Evolutionary conservation across 1,140 invertebrate genomes (phyloP).

Genomic region (Drosophila triauraria): DNA sequence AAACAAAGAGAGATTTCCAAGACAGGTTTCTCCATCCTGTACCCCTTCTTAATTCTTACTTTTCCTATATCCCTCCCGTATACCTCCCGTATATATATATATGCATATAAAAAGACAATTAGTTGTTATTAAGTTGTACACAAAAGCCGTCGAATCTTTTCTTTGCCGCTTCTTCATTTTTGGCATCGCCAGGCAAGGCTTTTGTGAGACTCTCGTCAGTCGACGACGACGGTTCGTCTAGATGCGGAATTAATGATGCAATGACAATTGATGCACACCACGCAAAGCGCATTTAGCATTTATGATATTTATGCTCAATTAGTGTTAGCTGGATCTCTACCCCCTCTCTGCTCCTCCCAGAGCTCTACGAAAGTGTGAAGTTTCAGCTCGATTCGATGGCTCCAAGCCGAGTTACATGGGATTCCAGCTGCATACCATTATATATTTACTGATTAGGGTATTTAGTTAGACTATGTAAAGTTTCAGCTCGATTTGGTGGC

Average conservation of each 20-base stretch:
- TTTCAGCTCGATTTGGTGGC: background rate
- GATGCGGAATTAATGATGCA: conserved; percentile 71
- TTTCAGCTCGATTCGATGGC: conserved; percentile 17
- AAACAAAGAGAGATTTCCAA: conserved; percentile 61
- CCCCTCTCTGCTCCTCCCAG: too few species aligned
- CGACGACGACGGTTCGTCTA: conserved; percentile 20
- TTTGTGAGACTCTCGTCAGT: conserved; percentile 26
- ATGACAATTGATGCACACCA: conserved; percentile 59
- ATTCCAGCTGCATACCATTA: background rate
- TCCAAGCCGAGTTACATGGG: conserved; percentile 23
- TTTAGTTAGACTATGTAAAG: background rate
- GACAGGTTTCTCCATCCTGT: conserved; percentile 63
- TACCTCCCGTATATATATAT: conserved; percentile 14
- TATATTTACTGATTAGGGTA: background rate
- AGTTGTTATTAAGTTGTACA: conserved; percentile 82
- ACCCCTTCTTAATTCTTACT: background rate
- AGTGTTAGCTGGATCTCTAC: conserved; percentile 19
- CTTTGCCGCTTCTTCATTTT: conserved; percentile 41
- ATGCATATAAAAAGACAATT: conserved; percentile 83
- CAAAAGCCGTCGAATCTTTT: conserved; percentile 70
- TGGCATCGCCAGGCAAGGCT: conserved; percentile 21
- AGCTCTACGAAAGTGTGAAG: conserved; percentile 21
- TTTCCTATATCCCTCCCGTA: conserved; percentile 27
- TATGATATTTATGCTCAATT: conserved; percentile 50
- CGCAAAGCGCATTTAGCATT: conserved; percentile 51